A percentile compares a stretch with the other conserved stretches of the same genome.
Conservation (phyloP, 1,140 invertebrate genomes). For the Drosophila bifasciata region DNA sequence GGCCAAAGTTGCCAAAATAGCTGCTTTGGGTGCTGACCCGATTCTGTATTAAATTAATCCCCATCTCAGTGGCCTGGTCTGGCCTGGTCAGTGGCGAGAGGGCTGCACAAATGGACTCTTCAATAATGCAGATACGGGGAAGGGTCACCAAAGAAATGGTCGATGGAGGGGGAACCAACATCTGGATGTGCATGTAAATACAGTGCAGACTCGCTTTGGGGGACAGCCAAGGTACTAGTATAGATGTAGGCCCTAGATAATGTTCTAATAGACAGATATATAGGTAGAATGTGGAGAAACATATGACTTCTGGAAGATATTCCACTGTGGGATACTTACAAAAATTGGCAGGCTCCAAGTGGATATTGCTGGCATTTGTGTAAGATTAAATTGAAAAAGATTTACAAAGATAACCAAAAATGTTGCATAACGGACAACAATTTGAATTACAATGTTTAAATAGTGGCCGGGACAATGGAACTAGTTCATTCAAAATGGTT, state of each 20-base stretch:
- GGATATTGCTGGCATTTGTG: slow-evolving; percentile 9
- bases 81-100: background rate
- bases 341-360: slow-evolving; percentile 34
- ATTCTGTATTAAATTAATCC: slow-evolving; percentile 59
- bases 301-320: no score
- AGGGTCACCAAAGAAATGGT: slow-evolving; percentile 20
- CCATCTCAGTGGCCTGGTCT: slow-evolving; percentile 16
- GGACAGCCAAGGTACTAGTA: no score
- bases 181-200: no score
- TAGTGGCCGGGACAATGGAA: background rate
- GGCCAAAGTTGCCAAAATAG: slow-evolving; percentile 62
- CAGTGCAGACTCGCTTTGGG: no score
- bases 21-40: slow-evolving; percentile 59
- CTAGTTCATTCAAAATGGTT: slow-evolving; percentile 16
- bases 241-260: no score
- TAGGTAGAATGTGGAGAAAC: no score
- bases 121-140: slow-evolving; percentile 40
- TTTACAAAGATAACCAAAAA: no score
- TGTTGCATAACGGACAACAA: no score
- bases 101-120: slow-evolving; percentile 9
- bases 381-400: no score
- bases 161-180: background rate
- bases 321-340: background rate
- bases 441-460: no score
- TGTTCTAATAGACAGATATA: no score